These are phyloP conservation scores for Oncopeltus fasciatus DNA, from an alignment of 1,140 invertebrate genomes.

Conservation along the genomic window DNA sequence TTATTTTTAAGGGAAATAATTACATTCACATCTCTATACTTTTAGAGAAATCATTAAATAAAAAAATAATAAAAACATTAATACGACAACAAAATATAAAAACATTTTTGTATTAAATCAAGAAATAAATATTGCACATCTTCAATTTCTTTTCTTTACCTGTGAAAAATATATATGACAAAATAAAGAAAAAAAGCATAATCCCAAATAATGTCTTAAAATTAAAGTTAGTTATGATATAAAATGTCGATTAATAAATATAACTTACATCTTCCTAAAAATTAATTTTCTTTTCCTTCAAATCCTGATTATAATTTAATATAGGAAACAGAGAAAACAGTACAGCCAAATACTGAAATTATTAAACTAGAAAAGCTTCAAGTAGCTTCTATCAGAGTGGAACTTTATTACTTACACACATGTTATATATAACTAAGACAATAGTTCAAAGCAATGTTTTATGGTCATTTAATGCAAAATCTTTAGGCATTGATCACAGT, in stretches of 20 bases:
- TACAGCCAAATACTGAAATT: neutral
- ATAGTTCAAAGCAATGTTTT: neutral
- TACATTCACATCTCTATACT: neutral
- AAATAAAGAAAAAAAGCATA: slow-evolving; percentile 1
- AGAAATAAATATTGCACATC: slow-evolving; percentile 8
- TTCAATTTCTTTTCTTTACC: neutral
- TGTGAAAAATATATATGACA: slow-evolving; percentile 6
- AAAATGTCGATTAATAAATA: slow-evolving; percentile 1
- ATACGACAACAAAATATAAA: neutral
- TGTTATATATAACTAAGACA: neutral
- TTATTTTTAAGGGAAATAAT: neutral
- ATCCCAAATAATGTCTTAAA: neutral
- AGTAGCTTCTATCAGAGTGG: neutral
- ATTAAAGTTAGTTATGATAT: slow-evolving; percentile 8
- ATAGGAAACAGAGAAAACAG: neutral
- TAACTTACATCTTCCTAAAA: neutral
- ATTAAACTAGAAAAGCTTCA: neutral
- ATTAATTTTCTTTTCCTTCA: slow-evolving; percentile 1
- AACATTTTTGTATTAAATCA: neutral
- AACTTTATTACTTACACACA: neutral
- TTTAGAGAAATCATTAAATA: neutral
- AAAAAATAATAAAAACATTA: neutral
- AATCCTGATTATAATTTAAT: neutral
- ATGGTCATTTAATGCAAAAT: slow-evolving; percentile 3
- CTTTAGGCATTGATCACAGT: slow-evolving; percentile 9